Conservation (phyloP, 2,797 vertebrate genomes). For the Coendou prehensilis region DNA sequence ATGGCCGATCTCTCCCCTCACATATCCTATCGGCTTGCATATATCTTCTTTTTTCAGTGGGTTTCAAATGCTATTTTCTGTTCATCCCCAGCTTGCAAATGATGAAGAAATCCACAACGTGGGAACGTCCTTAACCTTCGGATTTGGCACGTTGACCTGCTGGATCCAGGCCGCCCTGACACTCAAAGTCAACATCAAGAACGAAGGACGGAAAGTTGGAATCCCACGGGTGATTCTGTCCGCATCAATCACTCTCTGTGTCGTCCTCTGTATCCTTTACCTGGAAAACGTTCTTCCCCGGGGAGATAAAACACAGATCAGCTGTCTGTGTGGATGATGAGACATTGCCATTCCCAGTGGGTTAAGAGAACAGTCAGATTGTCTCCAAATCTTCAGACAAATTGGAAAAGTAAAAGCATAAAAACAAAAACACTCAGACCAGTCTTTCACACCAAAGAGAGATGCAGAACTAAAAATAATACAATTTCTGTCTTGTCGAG, state of each 20-base stretch:
- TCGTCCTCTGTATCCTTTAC: constrained; percentile 96
- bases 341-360: background rate
- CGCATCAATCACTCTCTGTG: constrained; percentile 91
- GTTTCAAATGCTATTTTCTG: constrained; percentile 11
- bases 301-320: background rate
- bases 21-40: background rate
- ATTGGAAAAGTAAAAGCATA: background rate
- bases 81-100: constrained; percentile 89
- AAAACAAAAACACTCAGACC: constrained; percentile 29
- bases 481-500: background rate
- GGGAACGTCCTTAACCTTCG: constrained; percentile 93
- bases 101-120: constrained; percentile 92
- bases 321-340: background rate
- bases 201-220: constrained; percentile 91
- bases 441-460: constrained; percentile 45
- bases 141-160: constrained; percentile 93
- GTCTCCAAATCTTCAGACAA: constrained; percentile 54
- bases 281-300: background rate
- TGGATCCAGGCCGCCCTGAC: constrained; percentile 96
- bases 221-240: constrained; percentile 93
- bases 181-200: constrained; percentile 93
- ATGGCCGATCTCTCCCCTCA: background rate
- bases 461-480: background rate
- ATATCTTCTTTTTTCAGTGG: background rate
- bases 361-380: constrained; percentile 16